phyloP scores from a whole-genome alignment of 2,888 invertebrate genomes.

The Labia minor region DNA sequence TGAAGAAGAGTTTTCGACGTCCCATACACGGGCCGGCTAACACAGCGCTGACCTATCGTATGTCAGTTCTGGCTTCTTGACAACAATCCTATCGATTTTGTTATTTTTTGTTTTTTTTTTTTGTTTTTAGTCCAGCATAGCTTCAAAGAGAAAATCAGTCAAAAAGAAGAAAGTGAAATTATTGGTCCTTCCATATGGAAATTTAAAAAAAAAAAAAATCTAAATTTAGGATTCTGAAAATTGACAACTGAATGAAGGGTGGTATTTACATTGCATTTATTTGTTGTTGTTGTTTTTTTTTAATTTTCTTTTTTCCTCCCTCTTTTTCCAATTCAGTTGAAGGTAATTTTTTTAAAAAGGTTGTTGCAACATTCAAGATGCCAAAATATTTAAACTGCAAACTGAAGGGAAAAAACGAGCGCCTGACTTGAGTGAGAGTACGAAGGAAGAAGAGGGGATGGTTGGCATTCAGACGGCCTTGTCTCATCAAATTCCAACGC shows the following conservation, averaged over 20 bases:
- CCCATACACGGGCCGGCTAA: no score
- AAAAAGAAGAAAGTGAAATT: no score
- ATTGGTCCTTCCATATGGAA: no score
- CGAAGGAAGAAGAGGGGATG: neutral
- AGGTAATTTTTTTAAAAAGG: conserved; percentile 3
- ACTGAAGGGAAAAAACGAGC: neutral
- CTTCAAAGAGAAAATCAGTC: no score
- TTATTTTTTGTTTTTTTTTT: no score
- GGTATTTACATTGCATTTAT: neutral
- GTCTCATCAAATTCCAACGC: conserved; percentile 7
- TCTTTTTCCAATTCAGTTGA: neutral
- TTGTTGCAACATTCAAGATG: conserved; percentile 13
- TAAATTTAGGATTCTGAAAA: neutral
- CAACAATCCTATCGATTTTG: no score
- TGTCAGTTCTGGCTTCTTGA: no score
- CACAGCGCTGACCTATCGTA: no score
- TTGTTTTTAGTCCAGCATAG: no score
- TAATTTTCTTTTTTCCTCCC: no score
- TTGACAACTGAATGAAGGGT: neutral
- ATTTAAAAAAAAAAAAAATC: neutral
- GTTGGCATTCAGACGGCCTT: conserved; percentile 13
- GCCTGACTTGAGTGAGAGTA: conserved; percentile 2
- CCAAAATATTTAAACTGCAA: conserved; percentile 13
- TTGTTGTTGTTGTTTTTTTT: no score
- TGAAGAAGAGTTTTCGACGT: neutral